Evolutionary conservation across 2,113 vertebrate genomes (phyloP).

Genomic region (Chloroceryle aenea): DNA sequence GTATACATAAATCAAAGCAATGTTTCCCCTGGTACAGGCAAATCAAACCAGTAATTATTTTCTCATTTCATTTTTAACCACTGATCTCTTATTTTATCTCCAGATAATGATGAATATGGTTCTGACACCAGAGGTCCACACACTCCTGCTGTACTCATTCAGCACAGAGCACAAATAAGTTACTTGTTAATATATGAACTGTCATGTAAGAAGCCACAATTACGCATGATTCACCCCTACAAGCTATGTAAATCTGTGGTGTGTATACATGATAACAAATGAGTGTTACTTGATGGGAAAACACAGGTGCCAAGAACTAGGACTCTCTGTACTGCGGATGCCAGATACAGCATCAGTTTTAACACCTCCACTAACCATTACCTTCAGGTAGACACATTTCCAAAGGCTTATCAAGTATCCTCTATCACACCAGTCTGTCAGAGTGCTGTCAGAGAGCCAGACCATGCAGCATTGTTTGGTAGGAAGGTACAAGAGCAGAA

Average conservation of each 20-base stretch:
- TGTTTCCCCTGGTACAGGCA: not conserved
- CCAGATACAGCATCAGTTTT: constrained; percentile 37
- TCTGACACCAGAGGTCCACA: constrained; percentile 57
- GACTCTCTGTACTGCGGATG: constrained; percentile 23
- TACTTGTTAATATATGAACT: constrained; percentile 58
- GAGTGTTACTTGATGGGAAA: constrained; percentile 59
- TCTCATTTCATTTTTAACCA: constrained; percentile 41
- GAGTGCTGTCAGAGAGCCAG: not conserved
- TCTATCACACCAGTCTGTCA: not conserved
- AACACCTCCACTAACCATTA: constrained; percentile 38
- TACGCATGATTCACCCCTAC: constrained; percentile 61
- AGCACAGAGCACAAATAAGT: not conserved
- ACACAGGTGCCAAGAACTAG: constrained; percentile 48
- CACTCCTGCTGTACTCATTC: not conserved
- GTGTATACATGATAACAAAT: constrained; percentile 54
- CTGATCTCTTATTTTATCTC: constrained; percentile 45
- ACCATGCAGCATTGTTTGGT: not conserved
- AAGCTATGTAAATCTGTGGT: constrained; percentile 46
- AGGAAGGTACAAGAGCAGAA: not conserved
- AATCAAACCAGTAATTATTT: constrained; percentile 57
- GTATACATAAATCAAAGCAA: constrained; percentile 27
- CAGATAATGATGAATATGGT: constrained; percentile 20
- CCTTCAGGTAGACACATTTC: constrained; percentile 46
- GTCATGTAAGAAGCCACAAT: constrained; percentile 67
- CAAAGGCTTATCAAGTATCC: constrained; percentile 38